These are phyloP conservation scores for Alosa alosa DNA, from an alignment of 2,113 vertebrate species.

Conservation along the genomic window DNA sequence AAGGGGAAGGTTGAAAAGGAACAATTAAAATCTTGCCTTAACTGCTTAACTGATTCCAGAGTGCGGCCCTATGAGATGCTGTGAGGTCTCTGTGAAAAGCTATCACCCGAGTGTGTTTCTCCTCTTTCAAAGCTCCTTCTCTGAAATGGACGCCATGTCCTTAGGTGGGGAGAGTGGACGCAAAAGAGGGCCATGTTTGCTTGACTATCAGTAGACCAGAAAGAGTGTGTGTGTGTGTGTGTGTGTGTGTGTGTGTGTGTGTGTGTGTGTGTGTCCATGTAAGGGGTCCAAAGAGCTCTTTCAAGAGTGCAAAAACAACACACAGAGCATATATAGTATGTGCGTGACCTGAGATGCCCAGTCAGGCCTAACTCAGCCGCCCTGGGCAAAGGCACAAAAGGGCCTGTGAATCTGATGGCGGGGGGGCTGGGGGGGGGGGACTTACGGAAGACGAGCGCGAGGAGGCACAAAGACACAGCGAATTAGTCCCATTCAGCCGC, in stretches of 20 bases:
- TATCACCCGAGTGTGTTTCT: not conserved
- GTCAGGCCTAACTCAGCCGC: not conserved
- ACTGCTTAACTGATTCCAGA: slow-evolving; percentile 55
- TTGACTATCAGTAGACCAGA: not conserved
- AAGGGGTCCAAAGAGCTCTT: too few relatives aligned
- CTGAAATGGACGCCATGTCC: not conserved
- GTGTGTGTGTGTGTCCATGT: not conserved
- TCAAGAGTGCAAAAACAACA: too few relatives aligned
- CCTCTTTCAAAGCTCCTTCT: not conserved
- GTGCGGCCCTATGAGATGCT: not conserved
- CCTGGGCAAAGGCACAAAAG: slow-evolving; percentile 4
- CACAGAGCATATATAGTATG: too few relatives aligned
- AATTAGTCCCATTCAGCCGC: slow-evolving; percentile 63
- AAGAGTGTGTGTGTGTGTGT: not conserved
- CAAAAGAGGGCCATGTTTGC: not conserved
- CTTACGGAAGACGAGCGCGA: slow-evolving; percentile 59
- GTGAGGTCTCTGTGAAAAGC: slow-evolving; percentile 29
- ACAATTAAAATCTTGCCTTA: slow-evolving; percentile 73
- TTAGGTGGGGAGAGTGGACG: not conserved
- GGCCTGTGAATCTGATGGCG: slow-evolving; percentile 57
- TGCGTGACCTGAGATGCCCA: not conserved
- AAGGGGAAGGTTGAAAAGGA: slow-evolving; percentile 87
- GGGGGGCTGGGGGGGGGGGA: slow-evolving; percentile 29
- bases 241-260: slow-evolving; percentile 8
- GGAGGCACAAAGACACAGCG: slow-evolving; percentile 61